Evolutionary conservation across 2,113 vertebrate genomes (phyloP).

Genomic region (Aspiorhynchus laticeps): DNA sequence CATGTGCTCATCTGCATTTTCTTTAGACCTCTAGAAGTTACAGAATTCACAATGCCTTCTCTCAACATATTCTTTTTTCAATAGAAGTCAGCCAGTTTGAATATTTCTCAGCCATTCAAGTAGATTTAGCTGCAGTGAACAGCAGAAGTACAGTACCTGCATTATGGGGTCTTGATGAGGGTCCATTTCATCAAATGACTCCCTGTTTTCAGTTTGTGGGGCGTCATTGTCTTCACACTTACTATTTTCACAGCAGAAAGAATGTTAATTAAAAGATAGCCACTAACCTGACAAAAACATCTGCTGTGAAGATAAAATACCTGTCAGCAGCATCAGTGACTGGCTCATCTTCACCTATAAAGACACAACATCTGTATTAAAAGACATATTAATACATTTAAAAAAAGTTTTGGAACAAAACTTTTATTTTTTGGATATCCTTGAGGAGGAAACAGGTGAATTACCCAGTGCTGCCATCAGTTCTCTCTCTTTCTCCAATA

Average conservation of each 20-base stretch:
- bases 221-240: not conserved
- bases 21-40: conserved; percentile 23
- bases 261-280: not conserved
- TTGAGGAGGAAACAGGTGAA: not conserved
- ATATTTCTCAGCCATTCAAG: not conserved
- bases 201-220: not conserved
- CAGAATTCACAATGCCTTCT: not conserved
- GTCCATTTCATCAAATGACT: not conserved
- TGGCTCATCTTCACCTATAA: conserved; percentile 16
- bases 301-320: conserved; percentile 23
- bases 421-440: not conserved
- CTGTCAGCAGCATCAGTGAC: conserved; percentile 6
- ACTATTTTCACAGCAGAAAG: not conserved
- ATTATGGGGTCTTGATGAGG: conserved; percentile 1
- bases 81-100: not conserved
- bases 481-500: conserved; percentile 66
- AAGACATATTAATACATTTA: not conserved
- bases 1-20: conserved; percentile 47
- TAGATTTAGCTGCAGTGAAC: not conserved
- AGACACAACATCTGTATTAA: not conserved
- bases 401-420: not conserved
- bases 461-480: conserved; percentile 65
- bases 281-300: not conserved
- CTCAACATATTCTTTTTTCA: not conserved
- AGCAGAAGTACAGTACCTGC: conserved; percentile 36